Conservation (phyloP, 2,888 invertebrate species). For the Drosophila robusta region DNA sequence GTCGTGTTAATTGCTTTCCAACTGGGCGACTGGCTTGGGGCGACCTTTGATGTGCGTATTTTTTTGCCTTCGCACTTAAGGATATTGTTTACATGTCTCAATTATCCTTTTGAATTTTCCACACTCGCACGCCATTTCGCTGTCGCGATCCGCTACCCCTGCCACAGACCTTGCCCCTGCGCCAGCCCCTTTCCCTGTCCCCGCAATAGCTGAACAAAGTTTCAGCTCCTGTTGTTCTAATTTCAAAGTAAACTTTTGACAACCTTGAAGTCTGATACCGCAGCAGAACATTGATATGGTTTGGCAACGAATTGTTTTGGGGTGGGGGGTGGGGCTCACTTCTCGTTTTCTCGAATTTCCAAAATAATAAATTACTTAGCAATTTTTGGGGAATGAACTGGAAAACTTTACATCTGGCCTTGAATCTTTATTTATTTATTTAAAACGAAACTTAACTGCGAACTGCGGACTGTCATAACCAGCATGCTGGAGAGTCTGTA, state of each 20-base stretch:
- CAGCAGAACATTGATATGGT: slow-evolving; percentile 15
- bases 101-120: slow-evolving; percentile 72
- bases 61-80: slow-evolving; percentile 59
- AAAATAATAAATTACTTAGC: slow-evolving; percentile 16
- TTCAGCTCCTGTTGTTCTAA: slow-evolving; percentile 52
- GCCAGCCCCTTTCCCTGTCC: no score
- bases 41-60: slow-evolving; percentile 70
- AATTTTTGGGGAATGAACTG: slow-evolving; percentile 9
- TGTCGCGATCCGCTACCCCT: background rate
- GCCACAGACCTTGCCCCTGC: background rate
- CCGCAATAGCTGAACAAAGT: slow-evolving; percentile 15
- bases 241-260: slow-evolving; percentile 63
- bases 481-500: background rate
- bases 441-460: background rate
- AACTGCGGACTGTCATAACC: background rate
- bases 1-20: slow-evolving; percentile 76
- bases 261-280: slow-evolving; percentile 41
- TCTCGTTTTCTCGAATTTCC: slow-evolving; percentile 22
- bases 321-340: background rate
- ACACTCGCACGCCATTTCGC: slow-evolving; percentile 46
- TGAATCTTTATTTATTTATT: background rate
- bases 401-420: background rate
- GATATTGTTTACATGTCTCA: slow-evolving; percentile 79
- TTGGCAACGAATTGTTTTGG: background rate
- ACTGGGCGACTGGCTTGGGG: slow-evolving; percentile 42